Conservation (phyloP, 35 echinoderm and acorn worm species). For the Heliocidaris tuberculata region DNA sequence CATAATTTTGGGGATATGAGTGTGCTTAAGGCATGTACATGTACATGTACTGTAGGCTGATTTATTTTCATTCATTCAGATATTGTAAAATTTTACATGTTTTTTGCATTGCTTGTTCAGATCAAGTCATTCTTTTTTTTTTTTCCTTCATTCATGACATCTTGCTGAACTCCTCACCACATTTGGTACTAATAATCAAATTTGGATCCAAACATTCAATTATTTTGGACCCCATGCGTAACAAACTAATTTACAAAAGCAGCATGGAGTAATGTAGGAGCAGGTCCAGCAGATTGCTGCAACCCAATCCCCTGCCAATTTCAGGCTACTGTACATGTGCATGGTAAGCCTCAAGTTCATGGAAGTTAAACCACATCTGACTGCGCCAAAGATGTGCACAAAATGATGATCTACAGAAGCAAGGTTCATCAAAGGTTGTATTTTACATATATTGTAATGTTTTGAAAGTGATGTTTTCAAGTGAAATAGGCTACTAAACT, state of each 20-base stretch:
- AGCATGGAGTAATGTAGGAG: not conserved
- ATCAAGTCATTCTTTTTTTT: not conserved
- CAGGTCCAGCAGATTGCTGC: not conserved
- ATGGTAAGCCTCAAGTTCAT: not conserved
- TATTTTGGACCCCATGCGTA: not conserved
- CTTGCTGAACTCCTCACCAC: not conserved
- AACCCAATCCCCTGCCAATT: constrained; percentile 1
- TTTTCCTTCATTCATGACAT: too few species aligned
- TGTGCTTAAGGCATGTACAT: too few species aligned
- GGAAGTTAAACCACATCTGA: not conserved
- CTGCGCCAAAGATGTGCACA: too few species aligned
- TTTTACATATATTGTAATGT: too few species aligned
- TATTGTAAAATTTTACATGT: too few species aligned
- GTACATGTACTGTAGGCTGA: too few species aligned
- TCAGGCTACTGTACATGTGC: not conserved
- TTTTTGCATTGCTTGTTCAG: not conserved
- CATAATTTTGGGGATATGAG: too few species aligned
- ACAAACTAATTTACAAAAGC: not conserved
- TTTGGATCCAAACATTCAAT: constrained; percentile 4
- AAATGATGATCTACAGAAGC: too few species aligned
- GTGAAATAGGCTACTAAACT: too few species aligned
- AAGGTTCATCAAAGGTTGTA: too few species aligned
- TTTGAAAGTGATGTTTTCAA: too few species aligned
- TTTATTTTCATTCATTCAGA: too few species aligned
- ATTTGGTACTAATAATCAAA: not conserved